A percentile compares a stretch with the other conserved stretches of the same genome.
Conservation (phyloP, 2,797 vertebrate genomes). For the Aphelocoma californica region DNA sequence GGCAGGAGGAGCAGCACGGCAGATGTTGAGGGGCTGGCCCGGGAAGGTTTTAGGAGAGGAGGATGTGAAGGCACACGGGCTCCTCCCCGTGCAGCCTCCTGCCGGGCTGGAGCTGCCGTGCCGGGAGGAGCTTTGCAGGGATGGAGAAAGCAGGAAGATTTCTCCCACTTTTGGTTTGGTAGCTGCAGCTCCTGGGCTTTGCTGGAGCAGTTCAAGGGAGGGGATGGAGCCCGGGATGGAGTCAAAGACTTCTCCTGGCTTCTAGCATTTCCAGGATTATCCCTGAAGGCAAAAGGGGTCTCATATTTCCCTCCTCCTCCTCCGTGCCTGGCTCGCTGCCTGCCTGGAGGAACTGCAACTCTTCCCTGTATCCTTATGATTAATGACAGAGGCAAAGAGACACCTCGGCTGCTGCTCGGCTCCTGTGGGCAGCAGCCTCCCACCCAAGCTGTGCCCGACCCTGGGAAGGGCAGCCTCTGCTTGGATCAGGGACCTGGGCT, state of each 20-base stretch:
- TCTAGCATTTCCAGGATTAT: not conserved
- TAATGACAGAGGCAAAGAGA: conserved; percentile 61
- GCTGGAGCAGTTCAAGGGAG: not conserved
- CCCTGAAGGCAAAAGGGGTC: not conserved
- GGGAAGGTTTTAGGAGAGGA: not conserved
- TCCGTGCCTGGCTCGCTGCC: not conserved
- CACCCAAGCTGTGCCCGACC: not conserved
- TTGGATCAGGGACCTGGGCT: fast-evolving
- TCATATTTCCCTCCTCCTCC: not conserved
- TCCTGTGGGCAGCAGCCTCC: conserved; percentile 45
- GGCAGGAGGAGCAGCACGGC: not conserved
- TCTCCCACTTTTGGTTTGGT: not conserved
- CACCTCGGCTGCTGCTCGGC: conserved; percentile 28
- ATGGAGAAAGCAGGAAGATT: not conserved
- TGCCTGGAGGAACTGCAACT: conserved; percentile 37
- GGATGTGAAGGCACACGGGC: not conserved
- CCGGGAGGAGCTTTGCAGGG: not conserved
- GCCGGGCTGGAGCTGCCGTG: not conserved
- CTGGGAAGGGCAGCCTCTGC: conserved; percentile 14
- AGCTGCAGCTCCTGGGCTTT: not conserved
- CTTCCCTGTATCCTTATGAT: conserved; percentile 61
- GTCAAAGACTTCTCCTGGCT: not conserved
- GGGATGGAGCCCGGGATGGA: not conserved
- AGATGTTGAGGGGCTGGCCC: conserved; percentile 29
- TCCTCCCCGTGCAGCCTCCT: not conserved